Evolutionary conservation across 2,113 vertebrate species (phyloP).

Genomic region (Psilopsiagon aurifrons): DNA sequence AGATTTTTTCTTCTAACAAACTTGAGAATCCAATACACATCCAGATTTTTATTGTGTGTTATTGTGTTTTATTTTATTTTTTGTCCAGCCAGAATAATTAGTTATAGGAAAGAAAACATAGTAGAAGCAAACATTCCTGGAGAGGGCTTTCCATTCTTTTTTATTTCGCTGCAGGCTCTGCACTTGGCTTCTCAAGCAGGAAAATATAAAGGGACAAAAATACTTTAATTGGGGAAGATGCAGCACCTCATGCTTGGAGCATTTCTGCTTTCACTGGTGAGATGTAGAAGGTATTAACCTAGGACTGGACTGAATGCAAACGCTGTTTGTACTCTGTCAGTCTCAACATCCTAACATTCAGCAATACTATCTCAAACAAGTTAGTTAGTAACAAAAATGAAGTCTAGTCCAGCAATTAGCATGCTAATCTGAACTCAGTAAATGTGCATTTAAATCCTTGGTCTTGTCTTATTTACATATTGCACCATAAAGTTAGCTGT

Average conservation of each 20-base stretch:
- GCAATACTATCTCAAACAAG: not conserved
- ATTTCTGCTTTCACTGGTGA: not conserved
- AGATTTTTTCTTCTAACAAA: constrained; percentile 34
- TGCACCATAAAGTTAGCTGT: not conserved
- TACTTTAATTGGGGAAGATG: not conserved
- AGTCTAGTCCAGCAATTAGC: not conserved
- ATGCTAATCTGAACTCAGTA: not conserved
- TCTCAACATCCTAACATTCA: not conserved
- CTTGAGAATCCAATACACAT: not conserved
- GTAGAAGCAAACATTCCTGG: constrained; percentile 37
- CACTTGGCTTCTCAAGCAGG: constrained; percentile 37
- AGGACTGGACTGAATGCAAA: not conserved
- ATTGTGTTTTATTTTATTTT: constrained; percentile 18
- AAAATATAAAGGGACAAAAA: constrained; percentile 40
- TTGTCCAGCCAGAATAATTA: constrained; percentile 66
- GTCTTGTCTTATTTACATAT: not conserved
- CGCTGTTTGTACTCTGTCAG: not conserved
- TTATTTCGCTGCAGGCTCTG: not conserved
- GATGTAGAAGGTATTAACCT: not conserved
- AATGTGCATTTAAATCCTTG: not conserved
- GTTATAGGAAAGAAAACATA: constrained; percentile 65
- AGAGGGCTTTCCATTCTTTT: constrained; percentile 47
- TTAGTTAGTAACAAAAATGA: not conserved
- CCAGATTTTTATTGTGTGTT: constrained; percentile 3
- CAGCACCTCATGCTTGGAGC: constrained; percentile 21